A percentile compares a stretch with the other conserved stretches of the same genome.
These are phyloP conservation scores for Epinephelus moara DNA, from an alignment of 2,113 vertebrate genomes.

Conservation along the genomic window DNA sequence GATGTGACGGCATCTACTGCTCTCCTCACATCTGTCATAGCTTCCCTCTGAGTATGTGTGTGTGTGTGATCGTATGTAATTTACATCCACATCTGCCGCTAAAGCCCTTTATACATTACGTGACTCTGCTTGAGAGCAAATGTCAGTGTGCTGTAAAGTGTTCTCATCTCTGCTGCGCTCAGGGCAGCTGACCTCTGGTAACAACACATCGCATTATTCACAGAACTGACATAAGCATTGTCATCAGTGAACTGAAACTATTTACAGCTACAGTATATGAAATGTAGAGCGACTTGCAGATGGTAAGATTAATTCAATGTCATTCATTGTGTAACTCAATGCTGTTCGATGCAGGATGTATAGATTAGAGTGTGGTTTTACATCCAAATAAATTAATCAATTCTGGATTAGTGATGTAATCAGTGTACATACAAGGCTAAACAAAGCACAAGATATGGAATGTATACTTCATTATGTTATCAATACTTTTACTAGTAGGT, in stretches of 20 bases:
- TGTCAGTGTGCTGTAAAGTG: not conserved
- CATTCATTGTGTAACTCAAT: not conserved
- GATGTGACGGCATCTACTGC: constrained; percentile 34
- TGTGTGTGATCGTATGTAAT: constrained; percentile 42
- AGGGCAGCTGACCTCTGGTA: constrained; percentile 18
- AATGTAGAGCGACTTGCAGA: not conserved
- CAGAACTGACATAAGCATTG: not conserved
- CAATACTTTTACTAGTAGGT: too few species aligned
- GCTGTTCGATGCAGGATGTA: not conserved
- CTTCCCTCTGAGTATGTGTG: constrained; percentile 11
- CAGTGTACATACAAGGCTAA: not conserved
- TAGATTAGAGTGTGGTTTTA: not conserved
- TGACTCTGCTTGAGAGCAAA: constrained; percentile 24
- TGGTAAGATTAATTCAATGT: not conserved
- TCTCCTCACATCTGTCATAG: constrained; percentile 56
- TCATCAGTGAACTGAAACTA: not conserved
- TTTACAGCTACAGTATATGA: not conserved
- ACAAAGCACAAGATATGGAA: not conserved
- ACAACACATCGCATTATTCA: constrained; percentile 3
- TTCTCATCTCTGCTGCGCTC: constrained; percentile 15
- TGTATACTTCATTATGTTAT: too few species aligned
- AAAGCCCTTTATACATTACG: constrained; percentile 26
- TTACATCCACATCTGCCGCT: constrained; percentile 54
- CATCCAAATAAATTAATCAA: not conserved
- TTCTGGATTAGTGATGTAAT: not conserved